Evolutionary conservation across 2,888 invertebrate genomes (phyloP), one percentile per base, ranked within the genome.

Genomic region (Stenichneumon culpator): DNA sequence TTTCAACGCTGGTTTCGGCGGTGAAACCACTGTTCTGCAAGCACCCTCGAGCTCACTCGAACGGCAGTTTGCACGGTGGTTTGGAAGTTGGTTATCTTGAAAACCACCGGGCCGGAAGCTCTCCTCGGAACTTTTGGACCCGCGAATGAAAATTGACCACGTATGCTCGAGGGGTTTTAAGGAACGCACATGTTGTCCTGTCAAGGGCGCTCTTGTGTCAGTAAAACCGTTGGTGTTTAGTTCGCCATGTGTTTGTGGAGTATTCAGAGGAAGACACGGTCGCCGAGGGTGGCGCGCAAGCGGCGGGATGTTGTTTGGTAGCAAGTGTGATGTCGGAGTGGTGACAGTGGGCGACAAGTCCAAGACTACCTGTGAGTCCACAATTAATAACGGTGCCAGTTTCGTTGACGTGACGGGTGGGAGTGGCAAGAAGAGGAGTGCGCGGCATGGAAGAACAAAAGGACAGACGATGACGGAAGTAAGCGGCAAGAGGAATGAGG

Each of bases 371-470:
- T n/a, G n/a, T 32, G 63, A 25, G n/a, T 50, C 25, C 57, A 50
- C 50, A 69, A 83, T 79, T 54, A 74, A 79, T 79, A 74, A 65
- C 63, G 44, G 25, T 54, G 68, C 73, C 72, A 67, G 73, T 77
- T 77, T 67, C 47, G 70, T 72, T 57, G 22, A 54, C 54, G n/a
- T 22, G 63, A 67, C 54, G 44, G 32, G 47, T 7, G 25, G 39
- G 65, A 32, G 63, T 65, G 32, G 75, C 25, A 47, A 77, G 69
- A 54, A 70, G 69, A 69, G 50, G 69, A 63, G 52, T 2, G 19
- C 69, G 14, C 70, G n/a, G 32, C 52, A 22, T 4, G 19, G 22
- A 47, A 77, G 65, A 52, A 82, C 77, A 82, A 77, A 70, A 54
- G 25, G 14, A 5, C 70, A 28, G 22, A 82, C 39, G 50, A 77